Conservation (phyloP, 2,888 invertebrate species). For the Scaptomyza parva region DNA sequence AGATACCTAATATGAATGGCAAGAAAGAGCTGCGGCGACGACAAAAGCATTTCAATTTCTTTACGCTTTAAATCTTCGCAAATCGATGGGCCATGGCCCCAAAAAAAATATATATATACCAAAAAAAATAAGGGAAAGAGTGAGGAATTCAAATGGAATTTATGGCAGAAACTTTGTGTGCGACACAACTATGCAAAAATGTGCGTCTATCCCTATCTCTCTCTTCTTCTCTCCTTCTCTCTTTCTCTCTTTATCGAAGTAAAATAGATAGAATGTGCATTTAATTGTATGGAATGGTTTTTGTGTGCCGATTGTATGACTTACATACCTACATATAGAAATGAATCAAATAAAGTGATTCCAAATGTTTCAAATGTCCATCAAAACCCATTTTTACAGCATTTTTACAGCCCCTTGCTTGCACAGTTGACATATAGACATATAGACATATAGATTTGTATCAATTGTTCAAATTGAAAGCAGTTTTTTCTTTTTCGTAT, state of each 20-base stretch:
- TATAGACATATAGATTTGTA: slow-evolving; percentile 1
- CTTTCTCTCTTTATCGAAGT: too few species aligned
- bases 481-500: too few species aligned
- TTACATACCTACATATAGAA: slow-evolving; percentile 4
- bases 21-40: slow-evolving; percentile 14
- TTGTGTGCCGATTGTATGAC: slow-evolving; percentile 29
- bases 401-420: too few species aligned
- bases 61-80: slow-evolving; percentile 61
- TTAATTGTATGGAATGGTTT: slow-evolving; percentile 41
- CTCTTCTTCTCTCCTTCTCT: background rate
- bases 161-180: slow-evolving; percentile 55
- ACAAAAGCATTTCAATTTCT: slow-evolving; percentile 53
- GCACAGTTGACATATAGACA: slow-evolving; percentile 14
- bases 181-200: slow-evolving; percentile 48
- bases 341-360: slow-evolving; percentile 30
- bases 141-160: slow-evolving; percentile 58
- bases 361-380: slow-evolving; percentile 5
- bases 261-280: slow-evolving; percentile 28
- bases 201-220: background rate
- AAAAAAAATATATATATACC: too few species aligned
- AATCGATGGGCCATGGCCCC: slow-evolving; percentile 59
- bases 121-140: slow-evolving; percentile 19
- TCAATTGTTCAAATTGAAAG: slow-evolving; percentile 27
- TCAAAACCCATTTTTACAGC: background rate
- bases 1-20: slow-evolving; percentile 53